Percentiles rank a stretch among this genome's conserved stretches.
Conservation (phyloP, 2,797 vertebrate species). For the Taeniopygia guttata region DNA sequence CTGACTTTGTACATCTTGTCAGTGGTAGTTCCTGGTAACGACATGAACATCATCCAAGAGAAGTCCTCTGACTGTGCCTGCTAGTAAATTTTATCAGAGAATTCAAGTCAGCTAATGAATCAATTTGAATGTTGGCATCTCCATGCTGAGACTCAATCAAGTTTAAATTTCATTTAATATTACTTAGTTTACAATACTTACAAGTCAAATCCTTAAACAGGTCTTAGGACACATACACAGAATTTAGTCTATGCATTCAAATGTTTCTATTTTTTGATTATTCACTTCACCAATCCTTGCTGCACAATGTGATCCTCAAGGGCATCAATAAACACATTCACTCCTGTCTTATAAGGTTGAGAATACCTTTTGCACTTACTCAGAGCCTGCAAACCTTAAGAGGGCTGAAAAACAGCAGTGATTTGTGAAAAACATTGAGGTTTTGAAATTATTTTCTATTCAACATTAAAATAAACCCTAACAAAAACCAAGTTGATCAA, state of each 20-base stretch:
- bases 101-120: slow-evolving; percentile 50
- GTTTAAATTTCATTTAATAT: slow-evolving; percentile 32
- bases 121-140: slow-evolving; percentile 21
- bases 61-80: background rate
- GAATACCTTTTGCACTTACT: slow-evolving; percentile 14
- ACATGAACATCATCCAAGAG: background rate
- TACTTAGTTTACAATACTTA: background rate
- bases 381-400: background rate
- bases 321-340: slow-evolving; percentile 32
- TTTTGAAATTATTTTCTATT: slow-evolving; percentile 3
- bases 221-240: background rate
- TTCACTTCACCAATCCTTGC: slow-evolving; percentile 34
- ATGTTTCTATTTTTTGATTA: slow-evolving; percentile 27
- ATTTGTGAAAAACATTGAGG: background rate
- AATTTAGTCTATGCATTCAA: background rate
- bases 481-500: background rate
- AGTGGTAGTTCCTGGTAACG: background rate
- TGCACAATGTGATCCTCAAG: slow-evolving; percentile 39
- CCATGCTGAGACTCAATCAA: slow-evolving; percentile 40
- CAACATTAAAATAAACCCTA: background rate
- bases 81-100: slow-evolving; percentile 34
- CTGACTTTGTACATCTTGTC: background rate
- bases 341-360: slow-evolving; percentile 27
- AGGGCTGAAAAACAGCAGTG: background rate
- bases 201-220: background rate